phyloP scores from a whole-genome alignment of 2,797 vertebrate genomes.

The Phrynocephalus guinanensis region DNA sequence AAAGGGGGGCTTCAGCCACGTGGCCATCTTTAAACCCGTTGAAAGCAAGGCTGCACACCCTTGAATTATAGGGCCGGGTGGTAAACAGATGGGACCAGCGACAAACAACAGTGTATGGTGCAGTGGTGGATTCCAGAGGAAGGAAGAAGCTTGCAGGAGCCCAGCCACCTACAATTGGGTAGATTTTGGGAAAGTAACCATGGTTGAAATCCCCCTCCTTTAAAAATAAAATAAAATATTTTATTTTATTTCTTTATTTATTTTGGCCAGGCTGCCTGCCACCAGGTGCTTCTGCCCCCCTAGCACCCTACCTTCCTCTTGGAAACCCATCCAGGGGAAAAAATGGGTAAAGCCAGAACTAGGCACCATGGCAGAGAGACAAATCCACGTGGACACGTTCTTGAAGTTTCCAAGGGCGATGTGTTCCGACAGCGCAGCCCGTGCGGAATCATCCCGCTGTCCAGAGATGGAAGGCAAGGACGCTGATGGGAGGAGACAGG shows the following conservation, averaged over 20 bases:
- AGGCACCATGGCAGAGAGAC: not conserved
- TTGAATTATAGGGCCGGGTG: too few relatives aligned
- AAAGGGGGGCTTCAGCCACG: too few relatives aligned
- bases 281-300: not conserved
- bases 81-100: not conserved
- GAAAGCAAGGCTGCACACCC: too few relatives aligned
- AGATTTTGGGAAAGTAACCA: not conserved
- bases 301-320: fast-evolving
- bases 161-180: not conserved
- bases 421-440: not conserved
- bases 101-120: too few relatives aligned
- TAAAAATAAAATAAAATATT: too few relatives aligned
- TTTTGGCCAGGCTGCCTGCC: too few relatives aligned
- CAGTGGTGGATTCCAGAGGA: not conserved
- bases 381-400: not conserved
- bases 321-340: not conserved
- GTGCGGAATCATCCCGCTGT: not conserved
- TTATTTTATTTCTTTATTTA: too few relatives aligned
- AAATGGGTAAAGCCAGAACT: fast-evolving
- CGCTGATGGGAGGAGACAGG: not conserved
- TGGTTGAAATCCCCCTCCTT: not conserved
- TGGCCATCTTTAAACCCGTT: too few relatives aligned
- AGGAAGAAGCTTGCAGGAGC: not conserved
- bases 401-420: not conserved
- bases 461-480: fast-evolving